phyloP scores from a whole-genome alignment of 1,140 invertebrate genomes.

The Ectropis grisescens region DNA sequence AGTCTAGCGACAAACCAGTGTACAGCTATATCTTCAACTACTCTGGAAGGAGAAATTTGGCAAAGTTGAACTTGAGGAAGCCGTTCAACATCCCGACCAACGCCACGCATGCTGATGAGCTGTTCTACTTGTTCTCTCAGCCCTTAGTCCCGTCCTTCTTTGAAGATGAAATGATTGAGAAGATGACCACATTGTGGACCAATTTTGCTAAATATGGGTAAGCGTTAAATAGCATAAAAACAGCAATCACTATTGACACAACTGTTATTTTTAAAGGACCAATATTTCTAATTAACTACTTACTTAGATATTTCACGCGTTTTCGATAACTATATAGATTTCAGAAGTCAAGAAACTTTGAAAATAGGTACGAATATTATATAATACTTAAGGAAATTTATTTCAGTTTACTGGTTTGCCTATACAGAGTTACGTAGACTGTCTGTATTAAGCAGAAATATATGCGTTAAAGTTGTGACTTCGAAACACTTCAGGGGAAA shows the following conservation, averaged over 20 bases:
- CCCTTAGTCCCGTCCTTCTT: conserved; percentile 20
- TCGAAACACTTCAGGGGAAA: too few species aligned
- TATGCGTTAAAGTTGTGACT: too few species aligned
- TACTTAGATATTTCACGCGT: neutral
- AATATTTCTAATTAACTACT: neutral
- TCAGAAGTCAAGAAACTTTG: too few species aligned
- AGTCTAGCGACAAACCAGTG: conserved; percentile 30
- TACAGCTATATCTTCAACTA: conserved; percentile 44
- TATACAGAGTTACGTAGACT: too few species aligned
- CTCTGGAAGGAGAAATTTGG: conserved; percentile 29
- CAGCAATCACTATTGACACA: neutral
- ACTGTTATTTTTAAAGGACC: neutral
- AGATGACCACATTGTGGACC: conserved; percentile 46
- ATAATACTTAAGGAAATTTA: too few species aligned
- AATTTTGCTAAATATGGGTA: conserved; percentile 58
- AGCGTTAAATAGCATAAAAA: conserved; percentile 5
- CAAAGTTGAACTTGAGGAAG: conserved; percentile 13
- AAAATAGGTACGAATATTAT: too few species aligned
- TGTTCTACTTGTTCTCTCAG: conserved; percentile 49
- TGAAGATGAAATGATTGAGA: conserved; percentile 38
- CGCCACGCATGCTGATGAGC: conserved; percentile 50
- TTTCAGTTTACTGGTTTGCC: too few species aligned
- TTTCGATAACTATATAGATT: neutral
- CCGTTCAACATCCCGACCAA: conserved; percentile 15
- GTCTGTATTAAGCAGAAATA: too few species aligned